These are phyloP conservation scores for Ashinkailepas kermadecensis DNA, from an alignment of 2,888 invertebrate species.

Conservation along the genomic window DNA sequence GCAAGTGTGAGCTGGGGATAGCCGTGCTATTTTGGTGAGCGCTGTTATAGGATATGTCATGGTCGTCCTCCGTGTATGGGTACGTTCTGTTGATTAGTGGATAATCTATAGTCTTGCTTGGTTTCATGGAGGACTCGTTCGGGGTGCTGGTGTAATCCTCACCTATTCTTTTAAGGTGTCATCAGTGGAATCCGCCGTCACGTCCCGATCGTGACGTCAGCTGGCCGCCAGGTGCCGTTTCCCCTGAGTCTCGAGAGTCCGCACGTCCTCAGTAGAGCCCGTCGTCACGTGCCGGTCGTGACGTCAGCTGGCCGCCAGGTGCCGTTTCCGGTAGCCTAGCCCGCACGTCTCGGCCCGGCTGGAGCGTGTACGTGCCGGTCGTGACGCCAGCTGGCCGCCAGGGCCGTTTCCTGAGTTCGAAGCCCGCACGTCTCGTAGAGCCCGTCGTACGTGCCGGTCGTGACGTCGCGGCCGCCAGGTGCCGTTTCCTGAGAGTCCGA, in stretches of 20 bases:
- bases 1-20: too few species aligned
- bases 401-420: slow-evolving; percentile 72
- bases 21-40: too few species aligned
- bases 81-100: too few species aligned
- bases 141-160: too few species aligned
- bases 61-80: too few species aligned
- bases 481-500: too few species aligned
- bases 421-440: slow-evolving; percentile 96
- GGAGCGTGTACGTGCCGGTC: neutral
- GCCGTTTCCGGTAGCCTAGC: slow-evolving; percentile 74
- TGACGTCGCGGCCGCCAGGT: slow-evolving; percentile 67
- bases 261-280: slow-evolving; percentile 89
- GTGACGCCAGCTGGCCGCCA: slow-evolving; percentile 61
- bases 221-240: slow-evolving; percentile 69
- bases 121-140: too few species aligned
- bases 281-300: neutral
- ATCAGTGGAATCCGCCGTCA: too few species aligned
- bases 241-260: slow-evolving; percentile 81
- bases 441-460: neutral
- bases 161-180: too few species aligned
- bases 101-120: too few species aligned
- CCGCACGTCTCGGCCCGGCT: too few species aligned
- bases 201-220: slow-evolving; percentile 46
- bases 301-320: slow-evolving; percentile 67
- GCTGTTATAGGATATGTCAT: too few species aligned